phyloP scores from a whole-genome alignment of 2,888 invertebrate genomes.

The Onchidella celtica region DNA sequence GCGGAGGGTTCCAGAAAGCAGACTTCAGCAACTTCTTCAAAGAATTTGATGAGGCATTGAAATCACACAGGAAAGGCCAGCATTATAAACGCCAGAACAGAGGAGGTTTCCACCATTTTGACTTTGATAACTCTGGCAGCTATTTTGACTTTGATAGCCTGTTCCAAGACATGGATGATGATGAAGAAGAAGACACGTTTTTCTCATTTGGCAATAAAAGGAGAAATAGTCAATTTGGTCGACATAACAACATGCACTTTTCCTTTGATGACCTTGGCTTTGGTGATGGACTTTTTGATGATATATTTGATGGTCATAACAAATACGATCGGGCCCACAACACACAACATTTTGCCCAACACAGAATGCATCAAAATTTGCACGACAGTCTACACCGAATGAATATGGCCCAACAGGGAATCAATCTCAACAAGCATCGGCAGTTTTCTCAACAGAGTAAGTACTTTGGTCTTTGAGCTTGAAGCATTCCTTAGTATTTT shows the following conservation, averaged over 20 bases:
- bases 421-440: conserved; percentile 16
- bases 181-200: conserved; percentile 51
- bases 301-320: conserved; percentile 11
- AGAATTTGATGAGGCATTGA: conserved; percentile 73
- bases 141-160: conserved; percentile 79
- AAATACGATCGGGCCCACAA: background rate
- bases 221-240: background rate
- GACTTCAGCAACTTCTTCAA: conserved; percentile 80
- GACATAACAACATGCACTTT: conserved; percentile 30
- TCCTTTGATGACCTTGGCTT: conserved; percentile 46
- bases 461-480: background rate
- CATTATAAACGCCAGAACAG: conserved; percentile 53
- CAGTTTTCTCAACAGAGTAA: conserved; percentile 31
- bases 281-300: conserved; percentile 35
- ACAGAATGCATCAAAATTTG: background rate
- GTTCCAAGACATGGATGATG: conserved; percentile 74
- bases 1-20: conserved; percentile 53
- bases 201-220: background rate
- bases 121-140: conserved; percentile 56
- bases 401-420: conserved; percentile 13
- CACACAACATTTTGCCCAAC: background rate
- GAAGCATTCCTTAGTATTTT: background rate
- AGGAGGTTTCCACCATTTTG: conserved; percentile 56
- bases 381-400: conserved; percentile 9
- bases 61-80: conserved; percentile 60